Conservation (phyloP, 2,888 invertebrate genomes). For the Lacanobia wlatinum region DNA sequence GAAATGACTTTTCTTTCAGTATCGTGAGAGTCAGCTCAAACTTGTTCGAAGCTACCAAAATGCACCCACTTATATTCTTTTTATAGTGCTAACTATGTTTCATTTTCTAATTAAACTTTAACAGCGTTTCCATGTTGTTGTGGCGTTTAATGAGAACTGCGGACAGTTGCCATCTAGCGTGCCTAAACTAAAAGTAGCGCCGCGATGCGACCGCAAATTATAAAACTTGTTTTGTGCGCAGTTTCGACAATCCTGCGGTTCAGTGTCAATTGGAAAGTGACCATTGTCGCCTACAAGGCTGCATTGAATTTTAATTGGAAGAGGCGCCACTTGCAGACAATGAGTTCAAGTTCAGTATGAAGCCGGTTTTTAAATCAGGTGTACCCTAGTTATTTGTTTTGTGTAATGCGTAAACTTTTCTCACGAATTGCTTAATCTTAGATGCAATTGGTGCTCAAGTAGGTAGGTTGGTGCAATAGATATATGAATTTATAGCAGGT, state of each 20-base stretch:
- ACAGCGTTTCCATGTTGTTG: slow-evolving; percentile 63
- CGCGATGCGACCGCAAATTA: slow-evolving; percentile 73
- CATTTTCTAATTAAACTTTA: slow-evolving; percentile 61
- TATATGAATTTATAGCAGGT: slow-evolving; percentile 11
- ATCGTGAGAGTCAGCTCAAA: background rate
- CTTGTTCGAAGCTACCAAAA: background rate
- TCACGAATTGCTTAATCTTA: background rate
- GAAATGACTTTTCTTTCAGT: background rate
- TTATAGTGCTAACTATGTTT: slow-evolving; percentile 24
- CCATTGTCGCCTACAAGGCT: slow-evolving; percentile 61
- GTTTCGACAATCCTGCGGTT: slow-evolving; percentile 67
- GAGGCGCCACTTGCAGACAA: slow-evolving; percentile 27
- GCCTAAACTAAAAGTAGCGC: slow-evolving; percentile 65
- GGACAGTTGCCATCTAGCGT: slow-evolving; percentile 62
- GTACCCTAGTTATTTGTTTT: background rate
- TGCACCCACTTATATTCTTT: slow-evolving; percentile 4
- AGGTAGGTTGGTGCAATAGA: background rate
- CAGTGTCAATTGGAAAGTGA: slow-evolving; percentile 71
- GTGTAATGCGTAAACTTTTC: background rate
- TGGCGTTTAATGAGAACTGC: slow-evolving; percentile 70
- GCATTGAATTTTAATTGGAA: slow-evolving; percentile 68
- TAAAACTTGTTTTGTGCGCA: slow-evolving; percentile 73
- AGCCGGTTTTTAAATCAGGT: slow-evolving; percentile 10
- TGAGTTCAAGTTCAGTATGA: slow-evolving; percentile 33
- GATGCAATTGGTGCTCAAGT: background rate